Evolutionary conservation across 2,797 vertebrate species (phyloP), one percentile per base, ranked within the genome.

Genomic region (Gastrophryne carolinensis): DNA sequence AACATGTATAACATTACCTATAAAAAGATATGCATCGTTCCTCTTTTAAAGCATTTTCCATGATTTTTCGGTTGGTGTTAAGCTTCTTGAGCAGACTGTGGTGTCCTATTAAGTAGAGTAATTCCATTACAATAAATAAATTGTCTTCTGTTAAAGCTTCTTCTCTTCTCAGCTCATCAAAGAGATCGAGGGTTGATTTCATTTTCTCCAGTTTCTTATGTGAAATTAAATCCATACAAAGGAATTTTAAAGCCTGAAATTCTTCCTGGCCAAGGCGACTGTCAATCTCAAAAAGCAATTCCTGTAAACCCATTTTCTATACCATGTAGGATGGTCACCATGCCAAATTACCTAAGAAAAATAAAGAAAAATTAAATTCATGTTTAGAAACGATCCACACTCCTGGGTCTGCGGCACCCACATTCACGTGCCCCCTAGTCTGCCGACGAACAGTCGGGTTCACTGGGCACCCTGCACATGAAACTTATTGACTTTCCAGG

Each of bases 231-330:
- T 82, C 88, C 35, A 0, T 56, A 66, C 89, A 91, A 44, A 92
- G 86, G 81, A 90, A 92, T 83, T 88, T 91, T n/a, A 91, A 65
- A 61, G 74, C 66, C 54, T 80, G 84, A 62, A 91, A 75, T 2
- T 90, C 87, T 53, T 82, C 76, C 30, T 10, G 7, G 8, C 60
- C 82, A 44, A 92, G 60, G n/a, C 80, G 32, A 13, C 71, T 79
- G 2, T 83, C 80, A 13, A 92, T 79, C 1, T 0, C 0, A 11
- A 84, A 67, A 76, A 91, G 87, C 29, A 37, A 78, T 56, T 3
- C 17, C 17, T 0, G 47, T 50, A 90, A 86, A 8, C 11, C 72
- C 30, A 73, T 19, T 23, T 4, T 44, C 8, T 0, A 23, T 26
- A 44, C 5, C 30, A 7, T 3, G 12, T 8, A 4, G 21, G 41